Evolutionary conservation across 2,888 invertebrate species (phyloP).

Genomic region (Neoascia interrupta): DNA sequence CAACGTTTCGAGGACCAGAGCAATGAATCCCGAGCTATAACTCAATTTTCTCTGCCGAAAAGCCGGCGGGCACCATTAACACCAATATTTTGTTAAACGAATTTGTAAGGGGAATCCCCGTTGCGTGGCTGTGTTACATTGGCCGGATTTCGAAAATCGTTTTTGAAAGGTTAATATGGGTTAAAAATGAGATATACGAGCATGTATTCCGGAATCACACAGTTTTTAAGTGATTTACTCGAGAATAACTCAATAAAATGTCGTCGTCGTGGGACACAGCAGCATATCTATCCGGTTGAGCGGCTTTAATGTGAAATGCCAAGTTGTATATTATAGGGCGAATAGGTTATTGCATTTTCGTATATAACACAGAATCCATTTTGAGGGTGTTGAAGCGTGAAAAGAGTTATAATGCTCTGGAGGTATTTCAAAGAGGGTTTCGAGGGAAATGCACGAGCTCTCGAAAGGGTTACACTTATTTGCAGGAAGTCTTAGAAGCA

Average conservation of each 20-base stretch:
- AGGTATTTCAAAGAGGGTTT: too few species aligned
- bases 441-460: too few species aligned
- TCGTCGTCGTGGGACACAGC: too few species aligned
- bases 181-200: constrained; percentile 44
- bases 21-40: too few species aligned
- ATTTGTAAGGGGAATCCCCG: constrained; percentile 5
- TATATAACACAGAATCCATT: neutral
- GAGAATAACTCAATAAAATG: constrained; percentile 4
- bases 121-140: constrained; percentile 2
- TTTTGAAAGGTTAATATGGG: constrained; percentile 31
- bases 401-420: constrained; percentile 7
- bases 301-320: neutral
- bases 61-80: constrained; percentile 34
- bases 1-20: constrained; percentile 49
- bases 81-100: constrained; percentile 52
- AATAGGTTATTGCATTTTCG: constrained; percentile 10
- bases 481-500: too few species aligned
- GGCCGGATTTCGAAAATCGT: constrained; percentile 27
- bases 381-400: neutral
- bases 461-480: too few species aligned
- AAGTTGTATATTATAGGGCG: constrained; percentile 6
- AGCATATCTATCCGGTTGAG: neutral
- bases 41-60: constrained; percentile 37
- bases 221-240: too few species aligned
- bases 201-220: neutral